phyloP scores from a whole-genome alignment of 2,113 vertebrate genomes.

The Brachyhypopomus gauderio region DNA sequence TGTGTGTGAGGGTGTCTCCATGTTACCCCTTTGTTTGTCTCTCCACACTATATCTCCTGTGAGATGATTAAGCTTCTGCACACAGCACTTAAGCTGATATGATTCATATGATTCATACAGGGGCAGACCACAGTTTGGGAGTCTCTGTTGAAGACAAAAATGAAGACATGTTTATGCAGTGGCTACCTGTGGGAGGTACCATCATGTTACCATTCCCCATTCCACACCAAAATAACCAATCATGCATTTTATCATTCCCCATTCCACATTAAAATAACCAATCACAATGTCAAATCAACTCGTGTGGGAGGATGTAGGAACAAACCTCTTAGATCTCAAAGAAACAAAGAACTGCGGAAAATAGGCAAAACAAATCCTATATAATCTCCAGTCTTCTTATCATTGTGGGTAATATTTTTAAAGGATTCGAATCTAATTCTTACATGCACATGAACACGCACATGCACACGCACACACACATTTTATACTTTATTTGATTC shows the following conservation, averaged over 20 bases:
- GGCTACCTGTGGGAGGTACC: conserved; percentile 18
- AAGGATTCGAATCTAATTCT: neutral
- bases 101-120: conserved; percentile 28
- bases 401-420: neutral
- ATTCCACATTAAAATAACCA: conserved; percentile 12
- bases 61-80: conserved; percentile 44
- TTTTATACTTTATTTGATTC: too few relatives aligned
- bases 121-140: conserved; percentile 1
- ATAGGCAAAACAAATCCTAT: conserved; percentile 17
- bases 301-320: neutral
- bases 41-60: conserved; percentile 25
- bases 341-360: conserved; percentile 19
- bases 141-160: conserved; percentile 21
- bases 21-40: conserved; percentile 40
- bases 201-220: neutral
- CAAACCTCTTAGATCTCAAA: conserved; percentile 6
- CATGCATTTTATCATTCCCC: neutral
- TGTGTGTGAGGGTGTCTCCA: neutral
- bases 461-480: neutral
- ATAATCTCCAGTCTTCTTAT: conserved; percentile 7
- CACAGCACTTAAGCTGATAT: conserved; percentile 7
- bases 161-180: conserved; percentile 35
- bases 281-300: neutral
- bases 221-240: conserved; percentile 12
- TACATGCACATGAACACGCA: neutral